Evolutionary conservation across 1,140 invertebrate species (phyloP), one percentile per base, ranked within the genome.

Genomic region (Stratiolaelaps scimitus): DNA sequence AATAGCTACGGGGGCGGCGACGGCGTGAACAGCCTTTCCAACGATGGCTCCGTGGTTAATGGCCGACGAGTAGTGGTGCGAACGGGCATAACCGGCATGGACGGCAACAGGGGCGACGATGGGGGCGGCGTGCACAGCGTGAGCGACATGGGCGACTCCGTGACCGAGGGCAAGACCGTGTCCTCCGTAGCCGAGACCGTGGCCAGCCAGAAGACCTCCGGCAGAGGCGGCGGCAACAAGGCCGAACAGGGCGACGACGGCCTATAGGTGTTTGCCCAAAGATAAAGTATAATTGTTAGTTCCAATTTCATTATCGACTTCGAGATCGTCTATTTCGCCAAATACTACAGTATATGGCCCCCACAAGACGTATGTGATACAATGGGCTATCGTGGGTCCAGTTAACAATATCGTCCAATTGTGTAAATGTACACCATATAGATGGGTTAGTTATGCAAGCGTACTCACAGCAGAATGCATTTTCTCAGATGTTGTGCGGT

Each of bases 1-100:
- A n/a, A n/a, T n/a, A n/a, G n/a, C n/a, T n/a, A n/a, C n/a, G n/a
- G n/a, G n/a, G 20, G 34, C 15, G 53, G 53, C 53, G 13, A 60
- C 15, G 23, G 53, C 26, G 26, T 26, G 26, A 34, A 60, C 34
- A 10, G 53, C 53, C 53, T 60, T 60, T n/a, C 53, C 53, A 23
- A 60, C 53, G 23, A 60, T 34, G 23, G 23, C 53, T 17, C 53
- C 53, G 53, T 60, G 53, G 53, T 60, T 60, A 34, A 60, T 26
- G 20, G 53, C 13, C 13, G 53, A 60, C 15, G 53, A 15, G 20
- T 60, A 60, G 15, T 15, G 15, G 53, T 60, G 53, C 13, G 53
- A 17, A 60, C 53, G 53, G 4, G 53, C 53, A 26, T 60, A 60
- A 29, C 53, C 53, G 53, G 26, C 26, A 23, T 60, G 53, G 10